Base-by-base conservation (phyloP, 2,113 vertebrate species). In the Myotis davidii region DNA sequence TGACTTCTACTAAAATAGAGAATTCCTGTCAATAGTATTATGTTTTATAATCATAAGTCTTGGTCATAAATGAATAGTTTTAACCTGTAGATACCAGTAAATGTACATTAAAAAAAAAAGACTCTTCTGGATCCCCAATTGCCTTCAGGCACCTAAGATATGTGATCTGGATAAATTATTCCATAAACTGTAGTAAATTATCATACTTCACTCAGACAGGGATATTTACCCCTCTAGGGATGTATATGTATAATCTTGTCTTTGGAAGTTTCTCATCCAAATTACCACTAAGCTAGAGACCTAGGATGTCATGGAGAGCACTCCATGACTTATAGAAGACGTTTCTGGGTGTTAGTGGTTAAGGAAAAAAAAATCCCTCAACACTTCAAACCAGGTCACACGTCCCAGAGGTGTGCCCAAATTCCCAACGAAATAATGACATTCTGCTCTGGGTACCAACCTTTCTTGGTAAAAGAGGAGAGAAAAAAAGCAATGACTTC, bases 401-500 rank as follows among this genome's bases (percentile, higher is more conserved):
- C 70, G 16, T 69, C 34, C n/a, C 69, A 90, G 34, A 74, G 14
- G 3, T 52, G 16, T 92, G 73, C 23, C 39, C 5, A 85, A 88
- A 83, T 39, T 85, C 73, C 52, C 94, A 86, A 48, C 69, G 67
- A 96, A 92, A 92, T 85, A 83, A 73, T 73, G 27, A 2, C 42
- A 59, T 81, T 93, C 42, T 90, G 2, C 1, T 77, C 9, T 73
- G 16, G 27, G n/a, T 56, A 82, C 32, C 67, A 93, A 90, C 16
- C 17, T 20, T 85, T 9, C 45, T 90, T 70, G 32, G 93, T 20
- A 17, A 67, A 67, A 61, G 13, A 84, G 77, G 17, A 89, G 65
- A 88, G 1, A 94, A 92, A 94, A 92, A 81, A 94, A 77, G 34
- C 25, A 23, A 50, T 18, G 32, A 94, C 72, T 91, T 86, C 42